A percentile compares a stretch with the other conserved stretches of the same genome.
These are phyloP conservation scores for Listrodromus nycthemerus DNA, from an alignment of 2,888 invertebrate species.

Conservation along the genomic window DNA sequence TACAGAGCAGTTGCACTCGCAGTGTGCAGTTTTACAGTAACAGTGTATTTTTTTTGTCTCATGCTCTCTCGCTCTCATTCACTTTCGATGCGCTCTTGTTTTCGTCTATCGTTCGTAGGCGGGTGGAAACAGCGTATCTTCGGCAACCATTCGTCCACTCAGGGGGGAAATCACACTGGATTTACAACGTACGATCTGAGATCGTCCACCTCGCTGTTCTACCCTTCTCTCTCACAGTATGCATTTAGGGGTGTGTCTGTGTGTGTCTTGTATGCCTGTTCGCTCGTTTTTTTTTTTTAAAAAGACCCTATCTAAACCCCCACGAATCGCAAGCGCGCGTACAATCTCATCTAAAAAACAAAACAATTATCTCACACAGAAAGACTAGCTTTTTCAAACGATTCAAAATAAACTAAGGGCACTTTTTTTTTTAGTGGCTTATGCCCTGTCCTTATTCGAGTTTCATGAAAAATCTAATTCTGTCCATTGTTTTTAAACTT, in stretches of 20 bases:
- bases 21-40: conserved; percentile 79
- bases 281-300: conserved; percentile 50
- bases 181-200: conserved; percentile 1
- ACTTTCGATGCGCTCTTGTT: conserved; percentile 46
- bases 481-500: conserved; percentile 86
- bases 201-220: conserved; percentile 12
- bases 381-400: conserved; percentile 82
- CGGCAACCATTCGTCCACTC: conserved; percentile 4
- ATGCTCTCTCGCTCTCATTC: conserved; percentile 67
- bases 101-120: conserved; percentile 54
- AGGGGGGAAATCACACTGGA: not conserved
- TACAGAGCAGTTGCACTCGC: conserved; percentile 77
- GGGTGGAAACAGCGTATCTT: conserved; percentile 45
- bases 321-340: conserved; percentile 65
- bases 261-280: conserved; percentile 24
- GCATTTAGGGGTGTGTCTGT: conserved; percentile 26
- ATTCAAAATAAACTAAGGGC: conserved; percentile 84
- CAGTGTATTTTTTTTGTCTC: conserved; percentile 74
- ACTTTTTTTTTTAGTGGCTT: conserved; percentile 81
- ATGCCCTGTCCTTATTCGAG: conserved; percentile 82
- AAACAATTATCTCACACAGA: conserved; percentile 78
- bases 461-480: conserved; percentile 88
- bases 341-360: conserved; percentile 52
- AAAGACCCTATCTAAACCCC: conserved; percentile 80
- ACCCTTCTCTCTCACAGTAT: conserved; percentile 44